Evolutionary conservation across 2,888 invertebrate species (phyloP).

Genomic region (Dione juno): DNA sequence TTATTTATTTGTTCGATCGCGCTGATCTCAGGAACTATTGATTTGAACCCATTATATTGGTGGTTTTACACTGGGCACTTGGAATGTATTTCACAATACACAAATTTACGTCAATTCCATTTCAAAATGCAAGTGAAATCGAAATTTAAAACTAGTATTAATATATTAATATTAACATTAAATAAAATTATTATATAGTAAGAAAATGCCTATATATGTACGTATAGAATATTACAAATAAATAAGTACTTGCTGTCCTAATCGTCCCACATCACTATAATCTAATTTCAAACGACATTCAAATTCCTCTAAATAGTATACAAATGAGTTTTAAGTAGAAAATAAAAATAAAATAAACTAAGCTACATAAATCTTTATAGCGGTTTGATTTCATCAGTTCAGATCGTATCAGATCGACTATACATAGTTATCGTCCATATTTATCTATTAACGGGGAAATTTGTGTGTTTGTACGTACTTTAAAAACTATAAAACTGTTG

Average conservation of each 20-base stretch:
- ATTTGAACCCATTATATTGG: too few relatives aligned
- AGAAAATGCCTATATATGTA: too few relatives aligned
- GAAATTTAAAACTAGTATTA: too few relatives aligned
- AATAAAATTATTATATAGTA: too few relatives aligned
- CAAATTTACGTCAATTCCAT: too few relatives aligned
- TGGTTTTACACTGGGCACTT: too few relatives aligned
- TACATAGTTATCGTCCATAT: conserved; percentile 41
- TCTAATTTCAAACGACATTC: neutral
- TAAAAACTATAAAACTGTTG: conserved; percentile 23
- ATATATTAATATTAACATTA: too few relatives aligned
- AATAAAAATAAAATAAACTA: conserved; percentile 1
- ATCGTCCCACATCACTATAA: conserved; percentile 3
- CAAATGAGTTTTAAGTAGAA: conserved; percentile 23
- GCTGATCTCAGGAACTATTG: too few relatives aligned
- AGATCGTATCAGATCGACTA: conserved; percentile 43
- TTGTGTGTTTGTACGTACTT: conserved; percentile 21
- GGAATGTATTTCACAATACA: too few relatives aligned
- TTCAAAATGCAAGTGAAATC: too few relatives aligned
- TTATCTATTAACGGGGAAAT: conserved; percentile 26
- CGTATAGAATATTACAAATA: too few relatives aligned
- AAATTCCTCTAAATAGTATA: conserved; percentile 22
- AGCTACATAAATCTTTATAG: conserved; percentile 11
- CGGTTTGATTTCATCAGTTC: conserved; percentile 20
- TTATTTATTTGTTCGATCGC: too few relatives aligned
- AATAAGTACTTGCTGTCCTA: neutral